Conservation (phyloP, 2,888 invertebrate species). For the Vanessa cardui region DNA sequence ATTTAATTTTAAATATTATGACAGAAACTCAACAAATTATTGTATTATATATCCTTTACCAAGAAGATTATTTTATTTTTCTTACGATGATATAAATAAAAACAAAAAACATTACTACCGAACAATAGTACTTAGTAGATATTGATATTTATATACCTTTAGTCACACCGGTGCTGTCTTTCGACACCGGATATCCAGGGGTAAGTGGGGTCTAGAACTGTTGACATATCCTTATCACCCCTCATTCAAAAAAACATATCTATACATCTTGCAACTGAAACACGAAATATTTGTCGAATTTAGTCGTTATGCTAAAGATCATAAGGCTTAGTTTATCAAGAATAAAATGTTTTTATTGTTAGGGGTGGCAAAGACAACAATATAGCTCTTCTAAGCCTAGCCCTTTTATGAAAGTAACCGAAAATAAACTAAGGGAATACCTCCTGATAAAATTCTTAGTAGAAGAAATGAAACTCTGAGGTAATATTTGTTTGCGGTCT, state of each 20-base stretch:
- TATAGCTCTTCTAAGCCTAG: constrained; percentile 18
- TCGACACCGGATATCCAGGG: constrained; percentile 64
- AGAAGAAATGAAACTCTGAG: background rate
- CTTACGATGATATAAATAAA: too few species aligned
- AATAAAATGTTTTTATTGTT: constrained; percentile 18
- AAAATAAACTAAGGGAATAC: constrained; percentile 28
- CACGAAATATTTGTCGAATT: constrained; percentile 2
- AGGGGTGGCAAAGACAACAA: constrained; percentile 41
- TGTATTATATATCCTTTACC: too few species aligned
- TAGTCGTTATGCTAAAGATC: background rate
- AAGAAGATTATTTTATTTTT: too few species aligned
- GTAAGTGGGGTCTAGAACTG: constrained; percentile 54
- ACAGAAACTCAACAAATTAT: too few species aligned
- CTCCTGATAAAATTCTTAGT: constrained; percentile 22
- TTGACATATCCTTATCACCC: constrained; percentile 71
- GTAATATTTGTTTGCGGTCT: background rate
- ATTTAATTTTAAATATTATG: too few species aligned
- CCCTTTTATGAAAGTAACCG: constrained; percentile 24
- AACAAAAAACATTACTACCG: constrained; percentile 1
- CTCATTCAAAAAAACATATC: constrained; percentile 38
- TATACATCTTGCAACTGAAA: constrained; percentile 9
- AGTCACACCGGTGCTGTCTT: constrained; percentile 33
- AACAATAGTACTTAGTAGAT: constrained; percentile 13
- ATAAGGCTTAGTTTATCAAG: constrained; percentile 1
- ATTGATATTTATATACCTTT: constrained; percentile 22